A percentile compares a stretch with the other conserved stretches of the same genome.
Conservation (phyloP, 2,797 vertebrate species). For the Babyrousa celebensis region DNA sequence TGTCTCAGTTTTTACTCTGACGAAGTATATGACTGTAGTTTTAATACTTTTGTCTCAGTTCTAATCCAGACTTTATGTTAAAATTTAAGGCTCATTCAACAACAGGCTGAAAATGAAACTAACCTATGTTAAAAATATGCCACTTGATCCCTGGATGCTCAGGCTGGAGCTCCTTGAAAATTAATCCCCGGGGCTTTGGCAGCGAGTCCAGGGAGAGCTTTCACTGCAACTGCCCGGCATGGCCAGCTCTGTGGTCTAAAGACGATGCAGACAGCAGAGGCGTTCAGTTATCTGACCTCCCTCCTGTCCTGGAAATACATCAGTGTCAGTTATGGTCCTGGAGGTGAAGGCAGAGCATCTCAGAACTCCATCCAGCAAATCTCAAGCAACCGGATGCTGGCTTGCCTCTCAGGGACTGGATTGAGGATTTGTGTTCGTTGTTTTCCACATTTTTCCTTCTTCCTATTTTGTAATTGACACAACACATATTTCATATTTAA, state of each 20-base stretch:
- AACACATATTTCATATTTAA: slow-evolving; percentile 7
- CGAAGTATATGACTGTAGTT: background rate
- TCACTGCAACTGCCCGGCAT: background rate
- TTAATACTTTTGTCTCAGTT: background rate
- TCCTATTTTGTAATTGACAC: background rate
- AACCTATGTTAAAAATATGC: background rate
- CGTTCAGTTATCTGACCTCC: slow-evolving; percentile 17
- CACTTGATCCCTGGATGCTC: background rate
- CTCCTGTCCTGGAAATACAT: background rate
- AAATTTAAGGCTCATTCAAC: background rate
- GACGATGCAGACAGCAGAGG: background rate
- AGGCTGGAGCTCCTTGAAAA: background rate
- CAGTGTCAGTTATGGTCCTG: background rate
- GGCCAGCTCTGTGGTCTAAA: background rate
- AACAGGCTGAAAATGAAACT: slow-evolving; percentile 34
- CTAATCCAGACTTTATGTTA: background rate
- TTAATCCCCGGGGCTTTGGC: background rate
- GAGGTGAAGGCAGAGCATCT: background rate
- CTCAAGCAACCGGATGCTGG: background rate
- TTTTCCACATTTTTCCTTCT: background rate
- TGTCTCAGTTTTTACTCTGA: background rate
- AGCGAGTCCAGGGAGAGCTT: background rate
- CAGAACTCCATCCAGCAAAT: background rate
- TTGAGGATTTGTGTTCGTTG: background rate
- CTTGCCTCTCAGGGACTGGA: background rate